phyloP scores from a whole-genome alignment of 2,113 vertebrate genomes.

The Neolamprologus cancellatus region DNA sequence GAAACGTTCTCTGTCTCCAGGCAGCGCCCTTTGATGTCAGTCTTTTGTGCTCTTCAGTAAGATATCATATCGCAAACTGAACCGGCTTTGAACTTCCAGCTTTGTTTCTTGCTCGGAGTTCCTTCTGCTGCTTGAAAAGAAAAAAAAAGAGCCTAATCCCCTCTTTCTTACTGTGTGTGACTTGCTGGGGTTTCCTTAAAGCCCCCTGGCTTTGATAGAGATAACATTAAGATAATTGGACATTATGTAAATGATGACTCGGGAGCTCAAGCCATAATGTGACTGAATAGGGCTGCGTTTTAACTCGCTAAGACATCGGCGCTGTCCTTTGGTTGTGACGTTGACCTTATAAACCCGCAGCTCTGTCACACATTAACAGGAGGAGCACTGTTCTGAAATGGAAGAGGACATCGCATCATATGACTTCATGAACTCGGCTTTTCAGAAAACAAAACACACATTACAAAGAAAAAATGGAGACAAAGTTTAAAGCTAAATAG shows the following conservation, averaged over 20 bases:
- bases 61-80: slow-evolving; percentile 50
- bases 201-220: slow-evolving; percentile 37
- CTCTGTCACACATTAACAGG: neutral
- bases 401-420: neutral
- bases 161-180: neutral
- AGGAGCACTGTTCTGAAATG: neutral
- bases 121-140: neutral
- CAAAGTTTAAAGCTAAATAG: neutral
- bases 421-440: neutral
- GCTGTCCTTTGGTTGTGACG: neutral
- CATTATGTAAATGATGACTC: slow-evolving; percentile 59
- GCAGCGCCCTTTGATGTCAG: slow-evolving; percentile 39
- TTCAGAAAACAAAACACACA: neutral
- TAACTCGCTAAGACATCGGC: slow-evolving; percentile 2
- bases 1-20: slow-evolving; percentile 6
- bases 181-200: slow-evolving; percentile 46
- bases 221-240: slow-evolving; percentile 59
- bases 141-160: neutral
- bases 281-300: neutral
- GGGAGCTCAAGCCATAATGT: slow-evolving; percentile 17
- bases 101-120: slow-evolving; percentile 47
- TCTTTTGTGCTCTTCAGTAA: slow-evolving; percentile 45
- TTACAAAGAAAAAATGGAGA: neutral
- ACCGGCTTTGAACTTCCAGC: slow-evolving; percentile 42
- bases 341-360: neutral